Base-by-base conservation (phyloP, 23 tunicate species). In the Phallusia fumigata region DNA sequence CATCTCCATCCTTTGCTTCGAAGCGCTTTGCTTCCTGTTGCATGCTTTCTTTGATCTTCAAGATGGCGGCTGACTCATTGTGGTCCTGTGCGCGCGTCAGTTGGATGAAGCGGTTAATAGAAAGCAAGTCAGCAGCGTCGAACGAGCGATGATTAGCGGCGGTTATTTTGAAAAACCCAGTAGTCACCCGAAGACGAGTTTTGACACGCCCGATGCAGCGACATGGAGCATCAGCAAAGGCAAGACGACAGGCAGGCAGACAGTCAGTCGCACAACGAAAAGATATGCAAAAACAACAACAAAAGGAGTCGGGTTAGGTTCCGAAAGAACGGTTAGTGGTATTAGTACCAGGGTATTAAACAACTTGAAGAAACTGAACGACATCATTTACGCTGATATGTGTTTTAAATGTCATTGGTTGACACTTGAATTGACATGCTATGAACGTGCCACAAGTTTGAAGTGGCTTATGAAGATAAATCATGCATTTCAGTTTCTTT, bases 41-140 rank as follows among this genome's bases (percentile, higher is more conserved):
- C 97, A 92, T 87, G 79, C 83, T 84, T 73, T 92, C 92, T 53
- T 92, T 92, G 36, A 92, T 92, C 80, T 92, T 88, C 77, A 87
- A 77, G 32, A 92, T 92, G 31, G 88, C 93, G 74, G 93, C 93
- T 44, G 88, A 30, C 75, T 89, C 93, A 36, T 80, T 72, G 73
- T 89, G 88, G 3, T 89, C 84, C 87, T 88, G 84, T 30, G 33
- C 34, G 45, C 30, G 83, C 32, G 74, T 28, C 32, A 40, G 47
- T 40, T 40, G 47, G 47, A 65, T 28, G 32, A 30, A 65, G 74
- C 35, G 45, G 45, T 33, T 33, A 33, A 30, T 33, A 1, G 78
- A 32, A 32, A 74, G 78, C 45, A 33, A 30, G 74, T 65, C 47
- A 40, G 47, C 47, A 40, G 47, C 8, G 47, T 40, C 47, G 47